phyloP scores from a whole-genome alignment of 2,797 vertebrate genomes.

The Carduelis carduelis region DNA sequence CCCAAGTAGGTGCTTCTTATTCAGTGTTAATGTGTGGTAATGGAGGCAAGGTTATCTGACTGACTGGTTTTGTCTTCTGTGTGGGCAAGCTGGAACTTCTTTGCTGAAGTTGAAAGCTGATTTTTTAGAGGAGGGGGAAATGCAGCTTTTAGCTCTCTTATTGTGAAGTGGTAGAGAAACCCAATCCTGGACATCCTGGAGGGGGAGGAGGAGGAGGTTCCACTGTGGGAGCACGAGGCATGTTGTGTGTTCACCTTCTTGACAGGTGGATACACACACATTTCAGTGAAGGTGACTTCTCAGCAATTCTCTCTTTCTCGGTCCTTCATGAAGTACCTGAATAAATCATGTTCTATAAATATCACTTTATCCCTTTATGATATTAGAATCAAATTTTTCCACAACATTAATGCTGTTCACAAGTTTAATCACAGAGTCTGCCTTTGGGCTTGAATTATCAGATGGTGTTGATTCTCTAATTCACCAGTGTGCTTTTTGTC shows the following conservation, averaged over 20 bases:
- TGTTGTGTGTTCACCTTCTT: neutral
- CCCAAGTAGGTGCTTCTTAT: neutral
- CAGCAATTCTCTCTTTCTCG: neutral
- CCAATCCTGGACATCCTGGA: neutral
- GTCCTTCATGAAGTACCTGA: neutral
- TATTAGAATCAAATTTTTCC: neutral
- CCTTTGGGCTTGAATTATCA: neutral
- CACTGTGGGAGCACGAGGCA: neutral
- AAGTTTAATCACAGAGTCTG: neutral
- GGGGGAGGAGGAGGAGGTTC: neutral
- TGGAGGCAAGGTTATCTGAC: neutral
- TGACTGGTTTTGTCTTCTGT: neutral
- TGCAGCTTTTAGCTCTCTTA: neutral
- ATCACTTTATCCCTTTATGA: neutral
- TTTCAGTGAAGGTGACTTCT: neutral
- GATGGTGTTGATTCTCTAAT: neutral
- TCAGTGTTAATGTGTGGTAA: neutral
- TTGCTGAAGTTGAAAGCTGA: neutral
- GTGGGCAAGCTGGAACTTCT: neutral
- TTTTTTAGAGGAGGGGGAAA: neutral
- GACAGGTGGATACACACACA: neutral
- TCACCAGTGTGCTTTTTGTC: neutral
- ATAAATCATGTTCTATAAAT: neutral
- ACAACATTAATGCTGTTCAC: neutral
- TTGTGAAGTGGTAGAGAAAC: neutral